Conservation (phyloP, 2,888 invertebrate genomes). For the Oegoconia quadripuncta region DNA sequence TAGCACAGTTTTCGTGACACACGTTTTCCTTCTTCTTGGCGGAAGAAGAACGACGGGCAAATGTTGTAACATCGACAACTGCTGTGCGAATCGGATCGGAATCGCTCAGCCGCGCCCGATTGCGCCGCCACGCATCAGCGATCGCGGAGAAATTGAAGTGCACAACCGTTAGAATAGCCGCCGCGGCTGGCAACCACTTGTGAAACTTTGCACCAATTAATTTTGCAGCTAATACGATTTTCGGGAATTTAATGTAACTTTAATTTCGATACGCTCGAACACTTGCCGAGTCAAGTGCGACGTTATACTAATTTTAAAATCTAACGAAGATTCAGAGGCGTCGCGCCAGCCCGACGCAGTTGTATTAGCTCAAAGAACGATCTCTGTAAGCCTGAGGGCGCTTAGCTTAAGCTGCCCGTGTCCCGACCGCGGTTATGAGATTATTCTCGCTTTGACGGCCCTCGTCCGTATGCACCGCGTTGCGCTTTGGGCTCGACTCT, state of each 20-base stretch:
- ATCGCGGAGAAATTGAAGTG: constrained; percentile 71
- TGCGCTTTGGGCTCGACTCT: constrained; percentile 48
- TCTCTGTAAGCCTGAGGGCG: constrained; percentile 58
- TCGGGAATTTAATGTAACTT: constrained; percentile 46
- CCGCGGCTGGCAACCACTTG: constrained; percentile 53
- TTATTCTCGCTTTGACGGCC: constrained; percentile 70
- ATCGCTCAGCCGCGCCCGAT: constrained; percentile 72
- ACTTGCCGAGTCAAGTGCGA: constrained; percentile 29
- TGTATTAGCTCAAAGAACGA: constrained; percentile 58
- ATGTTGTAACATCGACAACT: constrained; percentile 56
- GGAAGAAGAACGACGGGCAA: constrained; percentile 50
- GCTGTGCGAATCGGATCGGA: constrained; percentile 69
- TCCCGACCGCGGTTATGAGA: constrained; percentile 67
- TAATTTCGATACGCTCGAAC: constrained; percentile 51
- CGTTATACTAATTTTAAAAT: constrained; percentile 39
- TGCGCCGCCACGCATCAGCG: constrained; percentile 68
- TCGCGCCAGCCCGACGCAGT: constrained; percentile 17
- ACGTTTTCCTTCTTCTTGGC: constrained; percentile 45
- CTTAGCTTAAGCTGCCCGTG: constrained; percentile 59
- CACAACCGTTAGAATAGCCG: constrained; percentile 57
- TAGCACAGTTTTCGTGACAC: not conserved
- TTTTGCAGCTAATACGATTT: constrained; percentile 45
- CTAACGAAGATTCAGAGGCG: constrained; percentile 38
- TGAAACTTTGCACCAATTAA: constrained; percentile 64
- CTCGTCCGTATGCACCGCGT: constrained; percentile 46